Evolutionary conservation across 2,113 vertebrate species (phyloP).

Genomic region (Poeciliopsis prolifica): DNA sequence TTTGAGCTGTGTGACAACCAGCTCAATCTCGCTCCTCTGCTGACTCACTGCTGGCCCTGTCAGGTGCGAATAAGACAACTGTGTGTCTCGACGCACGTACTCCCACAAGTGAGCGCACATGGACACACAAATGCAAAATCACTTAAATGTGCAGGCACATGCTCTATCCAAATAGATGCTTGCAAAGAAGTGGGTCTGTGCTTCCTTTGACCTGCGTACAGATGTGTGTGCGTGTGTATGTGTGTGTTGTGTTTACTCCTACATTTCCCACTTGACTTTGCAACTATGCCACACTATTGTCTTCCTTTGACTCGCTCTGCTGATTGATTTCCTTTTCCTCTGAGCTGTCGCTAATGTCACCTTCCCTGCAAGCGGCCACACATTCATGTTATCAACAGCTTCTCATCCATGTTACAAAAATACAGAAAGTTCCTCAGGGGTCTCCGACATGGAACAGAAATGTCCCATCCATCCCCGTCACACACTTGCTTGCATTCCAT

Average conservation of each 20-base stretch:
- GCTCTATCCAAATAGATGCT: slow-evolving; percentile 43
- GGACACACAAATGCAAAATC: slow-evolving; percentile 15
- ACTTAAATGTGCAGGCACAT: slow-evolving; percentile 37
- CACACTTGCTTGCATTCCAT: slow-evolving; percentile 32
- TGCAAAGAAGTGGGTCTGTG: slow-evolving; percentile 9
- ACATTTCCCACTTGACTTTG: slow-evolving; percentile 66
- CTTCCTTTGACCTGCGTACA: slow-evolving; percentile 47
- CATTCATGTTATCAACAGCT: slow-evolving; percentile 69
- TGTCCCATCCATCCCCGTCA: slow-evolving; percentile 52
- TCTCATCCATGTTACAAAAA: slow-evolving; percentile 72
- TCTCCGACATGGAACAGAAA: slow-evolving; percentile 61
- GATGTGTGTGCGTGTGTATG: slow-evolving; percentile 27
- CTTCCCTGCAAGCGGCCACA: slow-evolving; percentile 68
- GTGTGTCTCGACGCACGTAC: slow-evolving; percentile 32
- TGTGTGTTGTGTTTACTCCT: slow-evolving; percentile 35
- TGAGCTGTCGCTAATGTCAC: slow-evolving; percentile 72
- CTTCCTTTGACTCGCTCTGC: slow-evolving; percentile 44
- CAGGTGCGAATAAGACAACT: slow-evolving; percentile 63
- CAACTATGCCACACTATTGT: slow-evolving; percentile 64
- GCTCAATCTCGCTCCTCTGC: slow-evolving; percentile 50
- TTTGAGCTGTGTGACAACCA: slow-evolving; percentile 52
- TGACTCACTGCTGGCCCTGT: slow-evolving; percentile 64
- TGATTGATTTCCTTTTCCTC: slow-evolving; percentile 78
- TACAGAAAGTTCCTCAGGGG: slow-evolving; percentile 69
- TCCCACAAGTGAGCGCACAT: slow-evolving; percentile 1